Percentiles rank a stretch among this genome's conserved stretches.
Evolutionary conservation across 30 jellyfish, hydroid and myxozoan species (phyloP).

Genomic region (Nemopilema nomurai): DNA sequence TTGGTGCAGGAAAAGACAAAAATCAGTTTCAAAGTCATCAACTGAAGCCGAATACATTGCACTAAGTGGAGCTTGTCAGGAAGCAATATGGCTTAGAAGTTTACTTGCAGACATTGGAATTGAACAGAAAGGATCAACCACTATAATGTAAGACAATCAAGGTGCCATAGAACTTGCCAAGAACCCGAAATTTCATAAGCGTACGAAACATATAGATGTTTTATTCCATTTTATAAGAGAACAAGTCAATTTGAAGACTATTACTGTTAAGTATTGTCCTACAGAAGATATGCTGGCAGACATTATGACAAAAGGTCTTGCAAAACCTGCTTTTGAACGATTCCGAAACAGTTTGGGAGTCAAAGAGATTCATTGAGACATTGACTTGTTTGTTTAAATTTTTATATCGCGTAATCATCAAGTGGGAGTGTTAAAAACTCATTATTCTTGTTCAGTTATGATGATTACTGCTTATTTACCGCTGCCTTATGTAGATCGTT

Average conservation of each 20-base stretch:
- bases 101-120: constrained; percentile 42
- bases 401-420: neutral
- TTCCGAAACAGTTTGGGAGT: constrained; percentile 39
- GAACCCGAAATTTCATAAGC: constrained; percentile 34
- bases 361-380: neutral
- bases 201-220: constrained; percentile 56
- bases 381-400: neutral
- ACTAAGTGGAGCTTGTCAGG: constrained; percentile 46
- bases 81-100: constrained; percentile 59
- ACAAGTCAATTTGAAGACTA: constrained; percentile 5
- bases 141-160: constrained; percentile 53
- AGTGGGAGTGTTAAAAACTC: neutral
- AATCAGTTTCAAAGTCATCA: constrained; percentile 48
- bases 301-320: constrained; percentile 33
- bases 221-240: constrained; percentile 36
- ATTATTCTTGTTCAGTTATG: neutral
- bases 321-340: constrained; percentile 20
- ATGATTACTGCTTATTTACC: neutral
- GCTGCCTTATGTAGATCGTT: too few species aligned
- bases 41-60: constrained; percentile 63
- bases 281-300: constrained; percentile 50
- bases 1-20: constrained; percentile 47
- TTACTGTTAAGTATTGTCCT: constrained; percentile 45
- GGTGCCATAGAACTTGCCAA: constrained; percentile 60
- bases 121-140: constrained; percentile 23